Conservation (phyloP, 2,888 invertebrate species). For the Eudasyphora cyanicolor region DNA sequence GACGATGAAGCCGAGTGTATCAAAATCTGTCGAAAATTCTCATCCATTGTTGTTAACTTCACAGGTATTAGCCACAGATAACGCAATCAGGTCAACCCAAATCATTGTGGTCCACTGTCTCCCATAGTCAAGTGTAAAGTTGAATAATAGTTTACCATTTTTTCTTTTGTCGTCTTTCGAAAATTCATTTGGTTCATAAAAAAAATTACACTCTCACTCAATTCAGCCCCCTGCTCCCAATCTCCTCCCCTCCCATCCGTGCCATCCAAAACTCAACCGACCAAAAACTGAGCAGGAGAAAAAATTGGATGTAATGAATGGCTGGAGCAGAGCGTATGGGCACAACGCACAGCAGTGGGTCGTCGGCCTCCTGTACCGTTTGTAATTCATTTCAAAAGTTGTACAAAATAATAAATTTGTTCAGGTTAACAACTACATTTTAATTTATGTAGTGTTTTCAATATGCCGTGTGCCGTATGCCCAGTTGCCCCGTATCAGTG, state of each 20-base stretch:
- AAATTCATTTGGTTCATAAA: conserved; percentile 30
- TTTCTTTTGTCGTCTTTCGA: conserved; percentile 15
- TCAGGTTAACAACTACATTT: conserved; percentile 78
- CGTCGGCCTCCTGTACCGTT: conserved; percentile 60
- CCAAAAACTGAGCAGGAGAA: conserved; percentile 3
- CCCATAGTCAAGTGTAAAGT: conserved; percentile 30
- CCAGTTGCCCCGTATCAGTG: too few relatives aligned
- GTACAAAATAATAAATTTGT: conserved; percentile 77
- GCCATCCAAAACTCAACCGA: conserved; percentile 23
- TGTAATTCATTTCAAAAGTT: conserved; percentile 67
- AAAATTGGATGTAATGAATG: conserved; percentile 50
- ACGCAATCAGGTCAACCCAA: too few relatives aligned
- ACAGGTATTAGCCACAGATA: neutral
- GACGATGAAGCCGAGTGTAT: too few relatives aligned
- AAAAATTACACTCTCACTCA: neutral
- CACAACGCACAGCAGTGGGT: conserved; percentile 62
- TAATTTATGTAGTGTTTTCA: conserved; percentile 73
- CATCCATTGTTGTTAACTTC: neutral
- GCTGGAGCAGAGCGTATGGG: neutral
- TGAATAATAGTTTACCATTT: conserved; percentile 38
- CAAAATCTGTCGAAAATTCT: too few relatives aligned
- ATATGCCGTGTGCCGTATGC: neutral
- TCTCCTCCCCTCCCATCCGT: too few relatives aligned
- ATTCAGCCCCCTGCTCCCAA: too few relatives aligned
- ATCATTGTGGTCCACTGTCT: conserved; percentile 41